A percentile compares a stretch with the other conserved stretches of the same genome.
Evolutionary conservation across 2,888 invertebrate species (phyloP).

Genomic region (Lepetodrilus schrolli): DNA sequence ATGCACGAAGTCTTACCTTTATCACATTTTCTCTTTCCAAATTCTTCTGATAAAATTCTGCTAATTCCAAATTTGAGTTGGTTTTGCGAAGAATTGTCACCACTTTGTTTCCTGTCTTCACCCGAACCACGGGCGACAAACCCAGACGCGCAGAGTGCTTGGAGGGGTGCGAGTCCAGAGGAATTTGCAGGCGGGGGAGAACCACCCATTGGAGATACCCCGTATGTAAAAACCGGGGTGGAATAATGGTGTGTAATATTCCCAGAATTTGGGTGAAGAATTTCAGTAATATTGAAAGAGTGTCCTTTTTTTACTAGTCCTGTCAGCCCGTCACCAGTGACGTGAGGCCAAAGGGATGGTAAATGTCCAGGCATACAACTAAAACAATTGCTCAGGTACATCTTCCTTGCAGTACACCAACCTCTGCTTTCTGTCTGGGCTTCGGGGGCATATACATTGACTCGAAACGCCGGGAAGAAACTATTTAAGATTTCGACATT

Average conservation of each 20-base stretch:
- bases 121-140: constrained; percentile 41
- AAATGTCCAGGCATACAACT: constrained; percentile 11
- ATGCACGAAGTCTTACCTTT: constrained; percentile 35
- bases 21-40: constrained; percentile 48
- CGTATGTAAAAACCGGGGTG: constrained; percentile 32
- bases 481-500: constrained; percentile 25
- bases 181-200: constrained; percentile 35
- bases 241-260: constrained; percentile 10
- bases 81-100: constrained; percentile 22
- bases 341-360: constrained; percentile 9
- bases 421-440: constrained; percentile 11
- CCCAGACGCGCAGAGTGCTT: constrained; percentile 60
- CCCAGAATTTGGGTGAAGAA: constrained; percentile 19
- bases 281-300: constrained; percentile 26
- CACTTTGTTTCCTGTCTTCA: neutral
- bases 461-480: constrained; percentile 13
- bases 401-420: neutral
- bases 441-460: constrained; percentile 7
- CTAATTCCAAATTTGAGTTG: constrained; percentile 60
- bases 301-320: constrained; percentile 30
- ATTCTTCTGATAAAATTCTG: constrained; percentile 58
- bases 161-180: constrained; percentile 61
- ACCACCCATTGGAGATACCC: neutral
- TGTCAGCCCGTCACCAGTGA: neutral
- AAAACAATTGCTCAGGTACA: constrained; percentile 31